Percentiles rank a stretch among this genome's conserved stretches.
Evolutionary conservation across 1,140 invertebrate species (phyloP).

Genomic region (Chelonus insularis): DNA sequence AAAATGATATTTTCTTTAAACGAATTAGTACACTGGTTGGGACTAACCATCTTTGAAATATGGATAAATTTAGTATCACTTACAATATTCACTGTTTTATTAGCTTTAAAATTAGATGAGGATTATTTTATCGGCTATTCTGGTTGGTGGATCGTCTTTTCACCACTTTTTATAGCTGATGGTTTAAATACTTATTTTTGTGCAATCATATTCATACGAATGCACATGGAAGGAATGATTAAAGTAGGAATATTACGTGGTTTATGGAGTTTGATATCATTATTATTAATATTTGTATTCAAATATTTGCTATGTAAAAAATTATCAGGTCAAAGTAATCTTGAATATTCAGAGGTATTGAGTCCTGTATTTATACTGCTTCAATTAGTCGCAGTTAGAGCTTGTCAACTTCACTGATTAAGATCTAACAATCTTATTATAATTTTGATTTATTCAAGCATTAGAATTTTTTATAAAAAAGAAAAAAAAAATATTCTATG

Average conservation of each 20-base stretch:
- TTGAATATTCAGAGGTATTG: conserved; percentile 91
- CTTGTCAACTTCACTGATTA: conserved; percentile 80
- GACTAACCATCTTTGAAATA: conserved; percentile 91
- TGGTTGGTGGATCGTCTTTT: conserved; percentile 85
- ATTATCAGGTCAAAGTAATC: conserved; percentile 73
- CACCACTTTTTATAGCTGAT: conserved; percentile 88
- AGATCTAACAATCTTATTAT: conserved; percentile 14
- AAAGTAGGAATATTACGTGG: conserved; percentile 76
- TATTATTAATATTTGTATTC: conserved; percentile 86
- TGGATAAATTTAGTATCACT: conserved; percentile 84
- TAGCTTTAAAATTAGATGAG: conserved; percentile 75
- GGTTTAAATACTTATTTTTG: conserved; percentile 92
- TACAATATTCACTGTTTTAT: conserved; percentile 79
- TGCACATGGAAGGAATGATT: conserved; percentile 80
- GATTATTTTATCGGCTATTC: conserved; percentile 60
- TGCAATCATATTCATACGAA: conserved; percentile 90
- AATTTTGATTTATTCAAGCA: too few species aligned
- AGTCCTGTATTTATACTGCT: conserved; percentile 89
- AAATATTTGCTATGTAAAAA: conserved; percentile 92
- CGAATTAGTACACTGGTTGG: conserved; percentile 90
- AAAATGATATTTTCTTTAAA: conserved; percentile 87
- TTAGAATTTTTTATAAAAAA: too few species aligned
- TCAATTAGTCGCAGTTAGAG: conserved; percentile 86
- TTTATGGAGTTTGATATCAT: conserved; percentile 82
- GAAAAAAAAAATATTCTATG: too few species aligned